Evolutionary conservation across 2,888 invertebrate species (phyloP).

Genomic region (Cancer borealis): DNA sequence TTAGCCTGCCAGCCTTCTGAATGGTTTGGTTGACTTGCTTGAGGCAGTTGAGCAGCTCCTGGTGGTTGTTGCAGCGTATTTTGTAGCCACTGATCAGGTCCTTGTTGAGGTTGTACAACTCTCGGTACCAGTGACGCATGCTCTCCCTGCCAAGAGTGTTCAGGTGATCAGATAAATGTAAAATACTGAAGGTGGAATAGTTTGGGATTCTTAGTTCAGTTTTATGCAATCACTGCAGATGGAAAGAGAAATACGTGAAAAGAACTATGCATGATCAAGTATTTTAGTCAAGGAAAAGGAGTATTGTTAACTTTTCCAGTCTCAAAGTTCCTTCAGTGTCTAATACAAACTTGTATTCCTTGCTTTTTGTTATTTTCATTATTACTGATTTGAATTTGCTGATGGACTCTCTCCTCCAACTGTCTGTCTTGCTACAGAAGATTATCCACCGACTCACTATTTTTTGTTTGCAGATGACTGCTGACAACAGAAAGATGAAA

Average conservation of each 20-base stretch:
- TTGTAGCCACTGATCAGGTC: slow-evolving; percentile 91
- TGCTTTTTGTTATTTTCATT: too few species aligned
- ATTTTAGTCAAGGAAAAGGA: neutral
- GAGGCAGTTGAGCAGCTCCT: slow-evolving; percentile 87
- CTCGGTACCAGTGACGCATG: slow-evolving; percentile 82
- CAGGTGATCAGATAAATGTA: neutral
- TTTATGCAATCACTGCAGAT: neutral
- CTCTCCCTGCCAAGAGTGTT: slow-evolving; percentile 60
- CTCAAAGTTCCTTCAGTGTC: too few species aligned
- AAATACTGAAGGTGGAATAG: neutral
- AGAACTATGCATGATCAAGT: neutral
- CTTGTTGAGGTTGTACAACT: slow-evolving; percentile 89
- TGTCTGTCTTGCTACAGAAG: too few species aligned
- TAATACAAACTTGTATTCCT: too few species aligned
- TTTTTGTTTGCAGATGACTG: neutral
- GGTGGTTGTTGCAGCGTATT: slow-evolving; percentile 89
- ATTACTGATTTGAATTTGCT: too few species aligned
- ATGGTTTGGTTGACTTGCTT: slow-evolving; percentile 90
- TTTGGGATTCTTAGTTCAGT: neutral
- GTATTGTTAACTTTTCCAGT: neutral
- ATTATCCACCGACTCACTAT: neutral
- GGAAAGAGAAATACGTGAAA: neutral
- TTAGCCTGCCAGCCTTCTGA: slow-evolving; percentile 90
- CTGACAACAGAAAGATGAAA: neutral
- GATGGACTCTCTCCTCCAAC: too few species aligned